These are phyloP conservation scores for Nebria salina DNA, from an alignment of 2,888 invertebrate genomes.

Conservation along the genomic window DNA sequence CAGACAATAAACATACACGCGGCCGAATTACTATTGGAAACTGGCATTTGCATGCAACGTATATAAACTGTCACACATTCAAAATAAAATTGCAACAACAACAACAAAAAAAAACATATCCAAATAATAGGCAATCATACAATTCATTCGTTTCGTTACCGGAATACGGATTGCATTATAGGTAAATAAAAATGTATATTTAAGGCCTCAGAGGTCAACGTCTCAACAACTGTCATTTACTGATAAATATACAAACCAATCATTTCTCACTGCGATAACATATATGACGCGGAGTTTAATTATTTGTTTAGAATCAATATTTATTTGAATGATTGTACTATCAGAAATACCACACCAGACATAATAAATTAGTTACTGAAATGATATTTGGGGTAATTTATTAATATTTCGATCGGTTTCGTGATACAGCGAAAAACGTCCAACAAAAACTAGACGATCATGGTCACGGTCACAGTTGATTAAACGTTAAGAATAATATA, in stretches of 20 bases:
- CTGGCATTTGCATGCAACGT: background rate
- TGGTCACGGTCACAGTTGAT: background rate
- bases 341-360: background rate
- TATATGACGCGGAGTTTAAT: slow-evolving; percentile 6
- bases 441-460: background rate
- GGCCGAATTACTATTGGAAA: background rate
- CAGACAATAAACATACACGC: background rate
- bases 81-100: background rate
- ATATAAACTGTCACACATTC: background rate
- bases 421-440: background rate
- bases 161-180: no score
- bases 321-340: background rate
- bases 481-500: background rate
- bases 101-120: background rate
- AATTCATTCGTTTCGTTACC: background rate
- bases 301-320: slow-evolving; percentile 18
- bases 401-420: background rate
- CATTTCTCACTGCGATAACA: background rate
- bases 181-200: background rate
- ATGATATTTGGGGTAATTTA: background rate
- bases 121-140: background rate
- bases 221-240: slow-evolving; percentile 9
- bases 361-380: background rate
- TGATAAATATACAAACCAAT: slow-evolving; percentile 23
- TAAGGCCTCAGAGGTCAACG: slow-evolving; percentile 21